Percentiles rank a stretch among this genome's conserved stretches.
Evolutionary conservation across 2,888 invertebrate genomes (phyloP).

Genomic region (Pseudanteris insignis): DNA sequence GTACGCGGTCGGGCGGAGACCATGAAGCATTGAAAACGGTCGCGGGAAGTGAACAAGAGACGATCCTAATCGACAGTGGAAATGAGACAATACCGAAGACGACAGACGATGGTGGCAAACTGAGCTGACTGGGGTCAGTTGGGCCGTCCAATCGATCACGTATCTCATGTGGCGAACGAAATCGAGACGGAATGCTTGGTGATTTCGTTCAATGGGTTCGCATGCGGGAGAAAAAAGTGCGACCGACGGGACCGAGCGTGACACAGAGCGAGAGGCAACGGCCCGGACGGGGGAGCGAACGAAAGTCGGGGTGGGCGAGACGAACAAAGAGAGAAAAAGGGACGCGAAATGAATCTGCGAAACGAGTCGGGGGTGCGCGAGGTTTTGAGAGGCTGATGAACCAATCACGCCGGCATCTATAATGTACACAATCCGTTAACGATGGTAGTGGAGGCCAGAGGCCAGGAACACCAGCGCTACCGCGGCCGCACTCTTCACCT

Average conservation of each 20-base stretch:
- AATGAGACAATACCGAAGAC: slow-evolving; percentile 16
- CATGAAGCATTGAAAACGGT: slow-evolving; percentile 14
- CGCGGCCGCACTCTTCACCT: slow-evolving; percentile 7
- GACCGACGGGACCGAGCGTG: too few relatives aligned
- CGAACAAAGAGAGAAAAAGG: slow-evolving; percentile 20
- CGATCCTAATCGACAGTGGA: slow-evolving; percentile 20
- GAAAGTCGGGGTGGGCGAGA: too few relatives aligned
- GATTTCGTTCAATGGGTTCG: slow-evolving; percentile 47
- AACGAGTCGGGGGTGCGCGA: slow-evolving; percentile 48
- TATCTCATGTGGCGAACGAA: slow-evolving; percentile 17
- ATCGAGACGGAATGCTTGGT: slow-evolving; percentile 32
- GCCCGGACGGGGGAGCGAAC: slow-evolving; percentile 46
- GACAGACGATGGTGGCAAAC: neutral
- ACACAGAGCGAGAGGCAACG: too few relatives aligned
- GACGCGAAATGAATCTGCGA: slow-evolving; percentile 51
- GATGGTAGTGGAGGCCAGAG: slow-evolving; percentile 50
- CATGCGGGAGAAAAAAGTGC: neutral
- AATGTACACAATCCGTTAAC: slow-evolving; percentile 55
- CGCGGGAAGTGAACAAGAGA: slow-evolving; percentile 7
- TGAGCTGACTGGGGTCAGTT: slow-evolving; percentile 4
- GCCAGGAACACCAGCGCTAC: slow-evolving; percentile 21
- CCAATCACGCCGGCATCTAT: slow-evolving; percentile 62
- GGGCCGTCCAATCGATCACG: slow-evolving; percentile 37
- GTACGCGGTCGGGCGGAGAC: neutral
- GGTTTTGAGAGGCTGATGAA: slow-evolving; percentile 59